A percentile compares a stretch with the other conserved stretches of the same genome.
phyloP scores from a whole-genome alignment of 2,797 vertebrate species.

The Danio tinwini region DNA sequence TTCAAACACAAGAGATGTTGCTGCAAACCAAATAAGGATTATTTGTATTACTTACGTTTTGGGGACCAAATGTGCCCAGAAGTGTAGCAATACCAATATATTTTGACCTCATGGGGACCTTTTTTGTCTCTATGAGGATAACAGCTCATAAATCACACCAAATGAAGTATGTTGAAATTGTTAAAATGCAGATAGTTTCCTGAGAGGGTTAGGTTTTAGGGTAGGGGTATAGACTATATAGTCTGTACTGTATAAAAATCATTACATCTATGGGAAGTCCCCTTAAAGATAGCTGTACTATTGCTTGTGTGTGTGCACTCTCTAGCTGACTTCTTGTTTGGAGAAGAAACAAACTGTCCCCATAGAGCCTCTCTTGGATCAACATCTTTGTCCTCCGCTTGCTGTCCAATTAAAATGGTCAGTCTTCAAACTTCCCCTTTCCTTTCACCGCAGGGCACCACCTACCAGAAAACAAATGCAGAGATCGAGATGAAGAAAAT shows the following conservation, averaged over 20 bases:
- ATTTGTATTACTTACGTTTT: not conserved
- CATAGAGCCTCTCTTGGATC: not conserved
- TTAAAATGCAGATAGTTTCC: not conserved
- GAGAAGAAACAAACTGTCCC: not conserved
- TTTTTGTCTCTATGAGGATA: not conserved
- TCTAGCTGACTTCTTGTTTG: constrained; percentile 20
- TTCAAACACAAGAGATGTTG: not conserved
- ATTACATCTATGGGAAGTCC: no score
- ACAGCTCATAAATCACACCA: not conserved
- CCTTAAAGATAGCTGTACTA: no score
- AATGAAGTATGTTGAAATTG: not conserved
- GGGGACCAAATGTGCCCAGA: not conserved
- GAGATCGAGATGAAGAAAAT: constrained; percentile 97
- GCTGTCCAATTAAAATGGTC: constrained; percentile 6
- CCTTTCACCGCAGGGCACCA: constrained; percentile 83
- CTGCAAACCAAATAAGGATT: not conserved
- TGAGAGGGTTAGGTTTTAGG: not conserved
- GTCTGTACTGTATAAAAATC: not conserved
- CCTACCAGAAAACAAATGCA: constrained; percentile 94
- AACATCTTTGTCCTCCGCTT: constrained; percentile 6
- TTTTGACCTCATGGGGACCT: not conserved
- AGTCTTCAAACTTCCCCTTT: constrained; percentile 17
- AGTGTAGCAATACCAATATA: not conserved
- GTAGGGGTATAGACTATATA: not conserved
- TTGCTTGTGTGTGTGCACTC: not conserved